Evolutionary conservation across 1,140 invertebrate species (phyloP), one percentile per base, ranked within the genome.

Genomic region (Drosophila nigrodunni): DNA sequence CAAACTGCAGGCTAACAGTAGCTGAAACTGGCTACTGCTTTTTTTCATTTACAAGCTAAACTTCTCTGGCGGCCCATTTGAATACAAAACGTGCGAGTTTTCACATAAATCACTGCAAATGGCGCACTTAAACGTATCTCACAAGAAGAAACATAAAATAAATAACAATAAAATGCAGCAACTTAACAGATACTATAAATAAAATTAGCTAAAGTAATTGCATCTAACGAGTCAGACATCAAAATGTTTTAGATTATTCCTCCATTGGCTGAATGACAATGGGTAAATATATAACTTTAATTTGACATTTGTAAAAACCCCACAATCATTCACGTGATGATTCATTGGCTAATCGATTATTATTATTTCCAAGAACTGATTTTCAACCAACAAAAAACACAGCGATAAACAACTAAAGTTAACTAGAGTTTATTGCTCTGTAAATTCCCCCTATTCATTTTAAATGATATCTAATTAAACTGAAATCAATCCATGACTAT

Each of bases 91-190:
- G 78, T 85, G 78, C 77, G 81, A 85, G 59, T 85, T 77, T 77
- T 81, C 81, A 85, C 78, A 85, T 80, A 85, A 86, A 85, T 85
- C 77, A 80, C 73, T 77, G 77, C 70, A 86, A 80, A 83, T 85
- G 74, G 77, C 73, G 81, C 81, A 80, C 77, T 83, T 74, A 83
- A 83, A 55, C 76, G 80, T 83, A 67, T 65, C 76, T 60, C 71
- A 60, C 59, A 41, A 57, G 13, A 57, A 49, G 46, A 62, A 55
- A 37, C 10, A 72, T 46, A 18, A 43, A 60, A 62, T 35, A 60
- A 61, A 72, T 59, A 60, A 81, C 39, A 41, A 52, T 49, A 54
- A 76, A 65, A 59, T 44, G 55, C 54, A 80, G 75, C 74, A 74
- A 47, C 74, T 61, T 59, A 60, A 37, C 72, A 83, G 77, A 83